Evolutionary conservation across 2,888 invertebrate species (phyloP).

Genomic region (Cetonia aurata): DNA sequence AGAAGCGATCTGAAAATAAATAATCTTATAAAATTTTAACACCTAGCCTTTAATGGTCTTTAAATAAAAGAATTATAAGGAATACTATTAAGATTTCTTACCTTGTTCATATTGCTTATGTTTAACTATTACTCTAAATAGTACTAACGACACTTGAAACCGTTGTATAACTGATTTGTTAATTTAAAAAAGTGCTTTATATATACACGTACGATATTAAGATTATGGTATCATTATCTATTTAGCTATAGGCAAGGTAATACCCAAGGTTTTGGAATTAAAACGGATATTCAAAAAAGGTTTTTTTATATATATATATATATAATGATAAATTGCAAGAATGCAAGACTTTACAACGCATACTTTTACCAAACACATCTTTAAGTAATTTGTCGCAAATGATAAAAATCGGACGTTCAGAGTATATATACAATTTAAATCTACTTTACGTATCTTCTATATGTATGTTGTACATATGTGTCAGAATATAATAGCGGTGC

Average conservation of each 20-base stretch:
- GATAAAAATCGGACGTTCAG: neutral
- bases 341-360: too few relatives aligned
- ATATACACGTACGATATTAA: constrained; percentile 10
- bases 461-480: constrained; percentile 3
- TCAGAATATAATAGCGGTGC: neutral
- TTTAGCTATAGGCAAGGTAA: constrained; percentile 21
- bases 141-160: neutral
- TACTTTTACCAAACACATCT: too few relatives aligned
- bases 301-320: too few relatives aligned
- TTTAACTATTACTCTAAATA: neutral
- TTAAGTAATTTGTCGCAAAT: neutral
- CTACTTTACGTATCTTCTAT: neutral
- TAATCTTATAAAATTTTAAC: neutral
- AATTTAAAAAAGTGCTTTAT: constrained; percentile 15
- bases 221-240: constrained; percentile 24
- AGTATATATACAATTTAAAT: neutral
- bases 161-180: neutral
- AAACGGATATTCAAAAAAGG: neutral
- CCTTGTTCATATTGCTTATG: constrained; percentile 17
- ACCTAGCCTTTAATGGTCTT: too few relatives aligned
- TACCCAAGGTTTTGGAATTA: constrained; percentile 21
- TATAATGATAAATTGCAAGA: too few relatives aligned
- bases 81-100: neutral
- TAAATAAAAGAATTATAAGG: too few relatives aligned
- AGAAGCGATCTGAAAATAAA: constrained; percentile 8